phyloP scores from a whole-genome alignment of 2,113 vertebrate species.

The Rhabdornis inornatus region DNA sequence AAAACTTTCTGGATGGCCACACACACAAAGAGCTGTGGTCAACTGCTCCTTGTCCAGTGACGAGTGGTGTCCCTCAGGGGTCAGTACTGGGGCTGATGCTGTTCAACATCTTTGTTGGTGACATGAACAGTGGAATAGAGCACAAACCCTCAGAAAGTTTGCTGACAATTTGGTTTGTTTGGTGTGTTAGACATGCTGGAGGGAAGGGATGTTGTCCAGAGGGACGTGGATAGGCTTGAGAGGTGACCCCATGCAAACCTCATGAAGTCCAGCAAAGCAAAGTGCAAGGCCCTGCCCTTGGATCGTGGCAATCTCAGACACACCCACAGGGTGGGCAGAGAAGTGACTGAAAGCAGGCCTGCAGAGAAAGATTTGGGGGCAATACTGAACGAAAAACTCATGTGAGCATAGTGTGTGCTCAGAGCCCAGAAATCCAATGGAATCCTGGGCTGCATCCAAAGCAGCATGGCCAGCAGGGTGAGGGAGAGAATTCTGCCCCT shows the following conservation, averaged over 20 bases:
- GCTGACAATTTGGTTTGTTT: not conserved
- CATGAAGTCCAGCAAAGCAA: not conserved
- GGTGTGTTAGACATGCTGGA: not conserved
- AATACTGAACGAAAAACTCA: fast-evolving
- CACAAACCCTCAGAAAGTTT: fast-evolving
- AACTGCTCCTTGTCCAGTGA: not conserved
- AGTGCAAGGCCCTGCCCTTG: no score
- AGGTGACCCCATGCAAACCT: not conserved
- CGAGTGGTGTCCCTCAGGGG: not conserved
- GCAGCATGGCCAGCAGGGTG: fast-evolving
- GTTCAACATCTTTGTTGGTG: not conserved
- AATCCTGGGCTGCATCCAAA: not conserved
- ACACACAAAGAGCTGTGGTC: not conserved
- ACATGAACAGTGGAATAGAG: not conserved
- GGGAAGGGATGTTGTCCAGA: not conserved
- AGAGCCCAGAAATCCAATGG: not conserved
- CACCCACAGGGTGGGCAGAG: not conserved
- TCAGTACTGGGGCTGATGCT: fast-evolving
- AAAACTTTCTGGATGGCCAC: not conserved
- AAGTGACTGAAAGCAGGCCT: not conserved
- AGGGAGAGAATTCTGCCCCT: not conserved
- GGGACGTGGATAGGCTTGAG: not conserved
- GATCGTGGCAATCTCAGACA: not conserved
- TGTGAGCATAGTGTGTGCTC: fast-evolving
- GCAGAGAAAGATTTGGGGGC: not conserved